Evolutionary conservation across 2,797 vertebrate species (phyloP).

Genomic region (Bradypodion pumilum): DNA sequence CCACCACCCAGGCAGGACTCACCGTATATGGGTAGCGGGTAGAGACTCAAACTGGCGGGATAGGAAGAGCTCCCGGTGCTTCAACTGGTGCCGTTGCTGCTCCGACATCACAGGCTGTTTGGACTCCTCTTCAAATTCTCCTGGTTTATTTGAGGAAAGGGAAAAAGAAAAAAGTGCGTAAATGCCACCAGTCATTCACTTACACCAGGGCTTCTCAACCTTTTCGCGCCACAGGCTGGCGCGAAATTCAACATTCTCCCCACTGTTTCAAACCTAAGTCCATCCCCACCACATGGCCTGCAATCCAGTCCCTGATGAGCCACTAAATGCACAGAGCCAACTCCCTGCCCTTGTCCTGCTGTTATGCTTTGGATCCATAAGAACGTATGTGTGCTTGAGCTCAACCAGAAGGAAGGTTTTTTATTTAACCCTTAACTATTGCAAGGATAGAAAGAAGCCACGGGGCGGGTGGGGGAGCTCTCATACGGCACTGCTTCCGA

Average conservation of each 20-base stretch:
- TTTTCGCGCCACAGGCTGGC: neutral
- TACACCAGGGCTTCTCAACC: too few species aligned
- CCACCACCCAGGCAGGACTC: neutral
- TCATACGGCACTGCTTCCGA: neutral
- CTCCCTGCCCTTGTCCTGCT: neutral
- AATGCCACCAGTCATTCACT: neutral
- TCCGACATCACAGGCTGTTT: slow-evolving; percentile 90
- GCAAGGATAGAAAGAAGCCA: neutral
- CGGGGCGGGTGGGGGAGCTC: neutral
- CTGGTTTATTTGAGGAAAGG: slow-evolving; percentile 59
- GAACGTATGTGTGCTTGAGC: too few species aligned
- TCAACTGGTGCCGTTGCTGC: slow-evolving; percentile 92
- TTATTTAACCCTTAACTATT: too few species aligned
- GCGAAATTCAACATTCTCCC: neutral
- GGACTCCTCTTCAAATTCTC: slow-evolving; percentile 94
- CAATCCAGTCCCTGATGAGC: neutral
- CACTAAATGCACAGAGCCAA: neutral
- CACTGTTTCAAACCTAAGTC: neutral
- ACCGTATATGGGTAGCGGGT: slow-evolving; percentile 95
- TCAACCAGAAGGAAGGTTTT: neutral
- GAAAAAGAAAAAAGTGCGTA: neutral
- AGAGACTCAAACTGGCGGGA: slow-evolving; percentile 93
- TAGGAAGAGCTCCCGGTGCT: slow-evolving; percentile 93
- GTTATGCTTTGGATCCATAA: too few species aligned
- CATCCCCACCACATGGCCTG: too few species aligned